Evolutionary conservation across 2,113 vertebrate species (phyloP).

Genomic region (Tetrao urogallus): DNA sequence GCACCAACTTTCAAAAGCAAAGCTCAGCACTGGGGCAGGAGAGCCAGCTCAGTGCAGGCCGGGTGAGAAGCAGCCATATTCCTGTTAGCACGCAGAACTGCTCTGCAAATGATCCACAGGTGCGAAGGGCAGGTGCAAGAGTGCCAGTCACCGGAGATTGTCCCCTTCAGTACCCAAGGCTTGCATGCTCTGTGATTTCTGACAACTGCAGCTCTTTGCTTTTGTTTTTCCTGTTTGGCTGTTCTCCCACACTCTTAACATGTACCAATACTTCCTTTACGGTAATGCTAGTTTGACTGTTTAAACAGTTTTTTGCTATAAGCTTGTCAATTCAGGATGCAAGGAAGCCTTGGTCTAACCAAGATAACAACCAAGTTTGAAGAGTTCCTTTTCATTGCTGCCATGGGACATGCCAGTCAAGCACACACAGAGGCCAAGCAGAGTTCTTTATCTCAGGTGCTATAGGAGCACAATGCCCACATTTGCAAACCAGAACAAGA

Average conservation of each 20-base stretch:
- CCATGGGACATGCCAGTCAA: not conserved
- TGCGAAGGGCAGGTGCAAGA: rapidly evolving
- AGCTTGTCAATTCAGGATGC: not conserved
- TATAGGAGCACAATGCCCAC: rapidly evolving
- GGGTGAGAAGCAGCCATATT: not conserved
- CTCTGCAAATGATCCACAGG: rapidly evolving
- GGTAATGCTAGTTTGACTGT: not conserved
- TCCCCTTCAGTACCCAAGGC: not conserved
- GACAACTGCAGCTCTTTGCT: not conserved
- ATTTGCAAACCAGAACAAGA: not conserved
- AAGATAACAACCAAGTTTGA: not conserved
- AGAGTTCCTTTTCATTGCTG: not conserved
- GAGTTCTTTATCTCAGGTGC: not conserved
- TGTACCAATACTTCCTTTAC: not conserved
- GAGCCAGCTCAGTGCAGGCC: not conserved
- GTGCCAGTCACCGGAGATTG: not conserved
- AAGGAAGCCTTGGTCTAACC: not conserved
- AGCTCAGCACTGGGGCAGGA: not conserved
- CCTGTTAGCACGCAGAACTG: not conserved
- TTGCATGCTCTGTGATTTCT: not conserved
- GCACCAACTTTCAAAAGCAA: not conserved
- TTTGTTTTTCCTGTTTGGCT: not conserved
- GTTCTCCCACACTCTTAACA: not conserved
- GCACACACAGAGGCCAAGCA: not conserved
- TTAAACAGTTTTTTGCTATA: not conserved